These are phyloP conservation scores for Sipha flava DNA, from an alignment of 1,140 invertebrate genomes.

Conservation along the genomic window DNA sequence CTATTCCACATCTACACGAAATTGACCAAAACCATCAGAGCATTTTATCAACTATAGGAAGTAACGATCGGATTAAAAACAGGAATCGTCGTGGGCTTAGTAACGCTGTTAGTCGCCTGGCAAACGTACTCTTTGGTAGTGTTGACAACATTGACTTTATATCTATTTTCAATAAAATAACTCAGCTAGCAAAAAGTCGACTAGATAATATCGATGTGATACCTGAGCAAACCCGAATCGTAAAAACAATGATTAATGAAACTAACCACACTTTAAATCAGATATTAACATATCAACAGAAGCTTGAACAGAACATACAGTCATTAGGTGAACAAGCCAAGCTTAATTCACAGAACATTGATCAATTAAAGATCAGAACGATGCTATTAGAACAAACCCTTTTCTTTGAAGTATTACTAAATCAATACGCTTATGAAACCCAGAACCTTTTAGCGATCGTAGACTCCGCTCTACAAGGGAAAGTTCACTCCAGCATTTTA, in stretches of 20 bases:
- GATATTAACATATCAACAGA: neutral
- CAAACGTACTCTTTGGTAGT: neutral
- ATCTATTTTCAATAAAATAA: neutral
- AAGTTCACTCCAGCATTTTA: neutral
- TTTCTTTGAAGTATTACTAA: neutral
- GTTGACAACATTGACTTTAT: neutral
- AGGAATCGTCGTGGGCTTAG: neutral
- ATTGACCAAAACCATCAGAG: neutral
- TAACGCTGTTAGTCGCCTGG: neutral
- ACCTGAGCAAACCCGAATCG: too few species aligned
- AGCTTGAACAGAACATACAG: neutral
- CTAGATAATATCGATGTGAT: too few species aligned
- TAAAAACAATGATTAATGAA: too few species aligned
- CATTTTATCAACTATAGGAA: neutral
- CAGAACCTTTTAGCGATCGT: neutral
- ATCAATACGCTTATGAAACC: neutral
- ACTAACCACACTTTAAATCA: too few species aligned
- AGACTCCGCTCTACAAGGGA: neutral
- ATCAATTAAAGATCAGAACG: neutral
- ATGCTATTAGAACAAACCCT: neutral
- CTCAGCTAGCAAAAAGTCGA: neutral
- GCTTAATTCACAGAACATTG: neutral
- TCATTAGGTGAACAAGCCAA: neutral
- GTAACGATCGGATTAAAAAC: neutral
- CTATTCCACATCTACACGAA: neutral